Evolutionary conservation across 2,113 vertebrate species (phyloP), one percentile per base, ranked within the genome.

Genomic region (Callocephalon fimbriatum): DNA sequence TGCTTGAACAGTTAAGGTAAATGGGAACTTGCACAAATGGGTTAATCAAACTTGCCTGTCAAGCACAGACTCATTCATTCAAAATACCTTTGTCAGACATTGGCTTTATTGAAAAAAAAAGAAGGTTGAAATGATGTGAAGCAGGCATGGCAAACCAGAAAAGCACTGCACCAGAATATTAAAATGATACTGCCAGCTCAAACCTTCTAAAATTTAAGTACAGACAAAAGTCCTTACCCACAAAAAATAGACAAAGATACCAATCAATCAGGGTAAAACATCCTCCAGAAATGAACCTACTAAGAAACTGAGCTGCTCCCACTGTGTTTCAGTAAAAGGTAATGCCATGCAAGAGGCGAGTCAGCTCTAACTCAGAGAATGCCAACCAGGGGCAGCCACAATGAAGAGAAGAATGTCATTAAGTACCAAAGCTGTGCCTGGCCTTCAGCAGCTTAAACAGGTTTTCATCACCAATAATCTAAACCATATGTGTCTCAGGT

Each of bases 1-100:
- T 95, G 82, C 93, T 90, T 95, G 86, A 95, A 83, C 27, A 74
- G 79, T 86, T 93, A 88, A 86, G 62, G 75, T 86, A 86, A 92
- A 88, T 83, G 59, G 82, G 71, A 96, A 48, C 50, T 86, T 77
- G 48, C 45, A 82, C 72, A 88, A 95, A 90, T 38, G 29, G 48
- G 79, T 91, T 88, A 93, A 95, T 90, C 88, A 92, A 93, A 73
- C 27, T 86, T 45, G n/a, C 29, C 91, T 90, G 71, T 77, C 86
- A 95, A 76, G 62, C 27, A 73, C 23, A 66, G 54, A 42, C 17
- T 88, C 38, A 59, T 35, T 71, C 19, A 74, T 74, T 65, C 56
- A 93, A 88, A 94, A 90, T 71, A 20, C 26, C 42, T 78, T 40
- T 70, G 61, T 85, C 56, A 93, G 75, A 58, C 13, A 58, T 0